Evolutionary conservation across 1,140 invertebrate species (phyloP), one percentile per base, ranked within the genome.

Genomic region (Drosophila yakuba): DNA sequence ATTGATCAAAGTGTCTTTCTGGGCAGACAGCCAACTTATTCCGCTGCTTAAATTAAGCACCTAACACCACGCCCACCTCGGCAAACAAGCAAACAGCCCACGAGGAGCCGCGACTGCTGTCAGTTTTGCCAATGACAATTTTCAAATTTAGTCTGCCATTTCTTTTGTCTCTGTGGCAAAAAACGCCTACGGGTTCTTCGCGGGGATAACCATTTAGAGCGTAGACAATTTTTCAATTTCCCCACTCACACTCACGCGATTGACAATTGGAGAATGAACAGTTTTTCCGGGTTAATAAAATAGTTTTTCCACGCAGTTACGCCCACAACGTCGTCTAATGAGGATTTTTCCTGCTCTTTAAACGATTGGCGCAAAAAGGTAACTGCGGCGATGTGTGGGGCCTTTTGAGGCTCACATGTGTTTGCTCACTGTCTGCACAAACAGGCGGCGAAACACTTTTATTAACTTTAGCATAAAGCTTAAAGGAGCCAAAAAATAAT

Each of bases 361-460:
- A 74, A 25, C 14, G 1, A 20, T 43, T 44, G 38, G 39, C 20
- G 20, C 20, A 17, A 55, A 41, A 39, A 36, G 48, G 39, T 20
- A 28, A 20, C 28, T 2, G 1, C 12, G 11, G 32, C 15, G 25
- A 10, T 58, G 23, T n/a, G 45, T 12, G 10, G 20, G 20, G 20
- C 20, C 20, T 20, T 20, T 20, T 1, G 28, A 10, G 25, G 47
- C 52, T 35, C 55, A 56, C 51, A 67, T 67, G 74, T 82, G 74
- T 82, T 86, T 86, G 78, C 80, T 66, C 35, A 69, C 60, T 68
- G 82, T 86, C 82, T 86, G 82, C 82, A 66, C 71, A 82, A 79
- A 82, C 82, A 86, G 48, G 61, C 44, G 54, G 50, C 51, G 36
- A 73, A 71, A 48, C 68, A 72, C 51, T 58, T 69, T 58, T 72